Evolutionary conservation across 2,888 invertebrate species (phyloP).

Genomic region (Lamellibrachia columna): DNA sequence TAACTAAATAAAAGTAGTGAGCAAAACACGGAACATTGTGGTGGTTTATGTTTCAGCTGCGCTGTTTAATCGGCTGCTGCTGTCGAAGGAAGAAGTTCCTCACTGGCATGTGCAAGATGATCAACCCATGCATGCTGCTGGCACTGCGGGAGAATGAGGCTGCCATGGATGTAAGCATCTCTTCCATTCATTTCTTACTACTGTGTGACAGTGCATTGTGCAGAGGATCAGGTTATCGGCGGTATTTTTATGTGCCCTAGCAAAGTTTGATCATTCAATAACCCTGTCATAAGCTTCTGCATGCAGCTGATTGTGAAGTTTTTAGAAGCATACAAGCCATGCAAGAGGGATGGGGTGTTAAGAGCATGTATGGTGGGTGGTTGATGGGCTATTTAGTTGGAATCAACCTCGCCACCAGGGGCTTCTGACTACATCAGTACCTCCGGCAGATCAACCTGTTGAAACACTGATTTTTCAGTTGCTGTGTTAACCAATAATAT

Average conservation of each 20-base stretch:
- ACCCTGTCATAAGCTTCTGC: neutral
- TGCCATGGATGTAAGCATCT: slow-evolving; percentile 62
- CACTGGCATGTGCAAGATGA: slow-evolving; percentile 75
- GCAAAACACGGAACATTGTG: neutral
- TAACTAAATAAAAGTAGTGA: neutral
- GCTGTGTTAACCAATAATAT: too few species aligned
- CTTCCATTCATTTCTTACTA: too few species aligned
- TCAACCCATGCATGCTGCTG: slow-evolving; percentile 77
- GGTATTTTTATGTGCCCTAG: too few species aligned
- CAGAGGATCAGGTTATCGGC: too few species aligned
- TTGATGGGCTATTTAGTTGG: too few species aligned
- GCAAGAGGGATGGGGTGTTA: neutral
- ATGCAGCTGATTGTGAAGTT: neutral
- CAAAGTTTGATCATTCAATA: neutral
- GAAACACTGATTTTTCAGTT: too few species aligned
- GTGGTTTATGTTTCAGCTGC: slow-evolving; percentile 58
- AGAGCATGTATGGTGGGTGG: neutral
- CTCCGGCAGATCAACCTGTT: too few species aligned
- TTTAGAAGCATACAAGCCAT: neutral
- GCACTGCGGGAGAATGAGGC: slow-evolving; percentile 74
- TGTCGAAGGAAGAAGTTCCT: slow-evolving; percentile 79
- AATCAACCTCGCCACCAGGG: too few species aligned
- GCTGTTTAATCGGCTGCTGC: slow-evolving; percentile 74
- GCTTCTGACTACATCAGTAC: too few species aligned
- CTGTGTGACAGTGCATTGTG: too few species aligned